Evolutionary conservation across 2,113 vertebrate species (phyloP), one percentile per base, ranked within the genome.

Genomic region (Tachysurus fulvidraco): DNA sequence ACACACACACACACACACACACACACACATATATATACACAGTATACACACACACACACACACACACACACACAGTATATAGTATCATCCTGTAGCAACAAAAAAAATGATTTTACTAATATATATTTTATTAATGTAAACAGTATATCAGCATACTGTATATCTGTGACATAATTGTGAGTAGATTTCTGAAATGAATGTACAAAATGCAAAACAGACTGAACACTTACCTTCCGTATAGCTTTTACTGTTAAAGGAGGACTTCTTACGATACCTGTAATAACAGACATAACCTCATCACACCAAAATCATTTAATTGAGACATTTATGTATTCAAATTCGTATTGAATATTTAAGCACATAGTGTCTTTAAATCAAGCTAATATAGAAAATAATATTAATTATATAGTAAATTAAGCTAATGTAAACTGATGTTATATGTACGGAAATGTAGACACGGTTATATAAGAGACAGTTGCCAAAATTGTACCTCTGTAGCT

Each of bases 211-310:
- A 36, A 64, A 84, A 77, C 21, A 28, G 11, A 30, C 23, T 41
- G 16, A 71, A 50, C 44, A 93, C 94, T 64, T 92, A 99, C 98
- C 98, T 97, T 99, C 98, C 17, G 97, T 98, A 88, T 96, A 97
- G 91, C 90, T 94, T 85, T 96, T 97, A 64, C 67, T 96, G 92
- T 96, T 96, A 92, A 99, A 97, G 41, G 96, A 96, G 4, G 96
- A 97, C 92, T 97, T 99, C 92, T 96, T 99, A 90, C 97, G 95
- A 88, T 97, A 95, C 89, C 98, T 99, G 91, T 25, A 89, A 87
- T 88, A 83, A 79, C 62, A 90, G 55, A 88, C 2, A 78, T 54
- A 84, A 28, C 6, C 16, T 21, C 30, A 81, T 10, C 8, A 85
- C 17, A 78, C 52, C 77, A 55, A 23, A 59, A 14, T 74, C 36